Percentiles rank a stretch among this genome's conserved stretches.
These are phyloP conservation scores for Calephelis virginiensis DNA, from an alignment of 1,140 invertebrate genomes.

Conservation along the genomic window DNA sequence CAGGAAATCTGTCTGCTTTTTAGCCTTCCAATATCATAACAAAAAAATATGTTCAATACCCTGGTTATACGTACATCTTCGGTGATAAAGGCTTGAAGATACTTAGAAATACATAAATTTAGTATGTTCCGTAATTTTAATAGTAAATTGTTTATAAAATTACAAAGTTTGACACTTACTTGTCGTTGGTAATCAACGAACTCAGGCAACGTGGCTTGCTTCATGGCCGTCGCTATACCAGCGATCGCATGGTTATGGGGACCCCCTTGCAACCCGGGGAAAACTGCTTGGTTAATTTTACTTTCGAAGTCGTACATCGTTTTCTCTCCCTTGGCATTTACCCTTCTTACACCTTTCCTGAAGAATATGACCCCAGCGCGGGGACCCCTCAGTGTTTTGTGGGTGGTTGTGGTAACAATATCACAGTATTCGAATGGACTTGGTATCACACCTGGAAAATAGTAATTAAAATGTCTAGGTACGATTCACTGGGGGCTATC, in stretches of 20 bases:
- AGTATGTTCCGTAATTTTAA: too few relatives aligned
- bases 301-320: conserved; percentile 92
- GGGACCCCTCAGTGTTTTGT: conserved; percentile 96
- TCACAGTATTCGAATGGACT: conserved; percentile 96
- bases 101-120: too few relatives aligned
- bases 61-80: too few relatives aligned
- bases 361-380: conserved; percentile 94
- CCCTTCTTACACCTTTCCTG: conserved; percentile 88
- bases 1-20: too few relatives aligned
- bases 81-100: too few relatives aligned
- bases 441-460: conserved; percentile 83
- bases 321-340: conserved; percentile 87
- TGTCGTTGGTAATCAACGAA: conserved; percentile 94
- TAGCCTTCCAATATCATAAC: too few relatives aligned
- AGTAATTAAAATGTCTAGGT: not conserved
- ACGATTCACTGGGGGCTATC: too few relatives aligned
- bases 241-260: conserved; percentile 96
- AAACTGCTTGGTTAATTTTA: conserved; percentile 95
- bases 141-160: not conserved
- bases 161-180: conserved; percentile 64
- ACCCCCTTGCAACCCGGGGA: conserved; percentile 94
- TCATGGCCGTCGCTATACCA: conserved; percentile 94
- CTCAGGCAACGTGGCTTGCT: conserved; percentile 88
- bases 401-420: conserved; percentile 96
- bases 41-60: too few relatives aligned